phyloP scores from a whole-genome alignment of 1,140 invertebrate genomes.

The Pseudomyrmex sp. region DNA sequence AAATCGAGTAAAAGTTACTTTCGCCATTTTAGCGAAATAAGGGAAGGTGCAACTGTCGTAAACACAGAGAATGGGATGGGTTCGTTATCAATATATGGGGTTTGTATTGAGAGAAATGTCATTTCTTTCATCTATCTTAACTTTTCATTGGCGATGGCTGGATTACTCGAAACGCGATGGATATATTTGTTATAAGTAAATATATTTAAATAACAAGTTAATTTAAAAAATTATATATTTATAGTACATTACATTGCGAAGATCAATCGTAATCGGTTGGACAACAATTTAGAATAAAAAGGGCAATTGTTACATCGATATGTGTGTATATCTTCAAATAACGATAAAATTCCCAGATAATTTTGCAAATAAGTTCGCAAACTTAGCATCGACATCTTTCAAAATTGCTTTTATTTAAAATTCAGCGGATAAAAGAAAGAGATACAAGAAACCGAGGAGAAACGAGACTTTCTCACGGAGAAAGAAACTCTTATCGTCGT shows the following conservation, averaged over 20 bases:
- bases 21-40: slow-evolving; percentile 2
- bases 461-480: neutral
- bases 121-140: no score
- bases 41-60: neutral
- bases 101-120: no score
- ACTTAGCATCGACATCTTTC: neutral
- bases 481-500: neutral
- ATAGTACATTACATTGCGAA: no score
- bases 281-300: no score
- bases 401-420: neutral
- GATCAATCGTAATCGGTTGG: no score
- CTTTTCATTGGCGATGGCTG: no score
- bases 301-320: neutral
- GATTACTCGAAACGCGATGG: no score
- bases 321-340: neutral
- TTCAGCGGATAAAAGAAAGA: neutral
- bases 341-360: neutral
- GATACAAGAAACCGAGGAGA: neutral
- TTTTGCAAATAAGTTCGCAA: neutral
- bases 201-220: no score
- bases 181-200: no score
- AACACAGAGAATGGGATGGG: neutral
- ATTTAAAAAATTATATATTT: no score
- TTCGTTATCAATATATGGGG: neutral
- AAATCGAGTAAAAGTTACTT: slow-evolving; percentile 3